phyloP scores from a whole-genome alignment of 2,113 vertebrate species.

The Hirundichthys speculiger region DNA sequence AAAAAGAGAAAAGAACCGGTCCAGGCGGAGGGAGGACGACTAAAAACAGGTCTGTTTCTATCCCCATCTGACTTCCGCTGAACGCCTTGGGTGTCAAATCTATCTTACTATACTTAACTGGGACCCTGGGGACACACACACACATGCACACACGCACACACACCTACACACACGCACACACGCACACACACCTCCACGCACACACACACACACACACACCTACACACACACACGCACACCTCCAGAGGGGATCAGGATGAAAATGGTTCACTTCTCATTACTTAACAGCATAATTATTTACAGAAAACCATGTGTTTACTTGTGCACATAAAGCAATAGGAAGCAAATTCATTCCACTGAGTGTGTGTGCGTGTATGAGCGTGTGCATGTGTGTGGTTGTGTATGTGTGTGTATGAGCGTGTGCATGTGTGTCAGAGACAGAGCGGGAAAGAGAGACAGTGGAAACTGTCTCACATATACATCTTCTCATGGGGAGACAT shows the following conservation, averaged over 20 bases:
- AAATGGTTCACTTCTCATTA: conserved; percentile 12
- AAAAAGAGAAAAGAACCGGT: conserved; percentile 4
- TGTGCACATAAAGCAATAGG: neutral
- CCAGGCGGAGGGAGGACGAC: neutral
- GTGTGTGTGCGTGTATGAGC: neutral
- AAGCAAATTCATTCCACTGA: neutral
- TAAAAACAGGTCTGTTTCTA: conserved; percentile 44
- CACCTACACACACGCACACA: conserved; percentile 2
- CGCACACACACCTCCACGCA: neutral
- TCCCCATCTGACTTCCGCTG: conserved; percentile 39
- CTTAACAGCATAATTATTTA: conserved; percentile 55
- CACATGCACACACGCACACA: conserved; percentile 6
- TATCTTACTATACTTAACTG: conserved; percentile 73
- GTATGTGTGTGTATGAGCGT: too few species aligned
- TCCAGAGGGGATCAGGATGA: conserved; percentile 31
- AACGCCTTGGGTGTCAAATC: conserved; percentile 64
- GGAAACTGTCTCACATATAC: neutral
- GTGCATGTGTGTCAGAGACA: too few species aligned
- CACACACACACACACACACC: conserved; percentile 9
- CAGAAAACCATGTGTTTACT: neutral
- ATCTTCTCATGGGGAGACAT: too few species aligned
- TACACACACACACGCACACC: conserved; percentile 7
- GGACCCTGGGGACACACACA: conserved; percentile 45
- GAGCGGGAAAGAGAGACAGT: too few species aligned
- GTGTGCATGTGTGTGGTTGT: too few species aligned